Evolutionary conservation across 2,113 vertebrate genomes (phyloP).

Genomic region (Casuarius casuarius): DNA sequence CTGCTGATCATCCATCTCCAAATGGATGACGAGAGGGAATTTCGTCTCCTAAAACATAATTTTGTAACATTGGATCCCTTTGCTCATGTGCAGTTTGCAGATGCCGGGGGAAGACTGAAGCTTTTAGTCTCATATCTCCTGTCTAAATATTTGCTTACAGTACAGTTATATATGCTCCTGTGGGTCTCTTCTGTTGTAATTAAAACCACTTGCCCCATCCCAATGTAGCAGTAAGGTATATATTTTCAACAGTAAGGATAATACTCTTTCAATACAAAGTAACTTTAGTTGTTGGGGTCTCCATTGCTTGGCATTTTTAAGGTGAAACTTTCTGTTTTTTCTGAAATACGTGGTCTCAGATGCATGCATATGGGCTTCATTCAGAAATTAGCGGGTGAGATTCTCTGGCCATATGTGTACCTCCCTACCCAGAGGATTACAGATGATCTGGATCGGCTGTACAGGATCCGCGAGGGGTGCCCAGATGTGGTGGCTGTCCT

Average conservation of each 20-base stretch:
- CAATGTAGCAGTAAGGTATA: neutral
- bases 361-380: neutral
- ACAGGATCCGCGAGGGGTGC: neutral
- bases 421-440: fast-evolving
- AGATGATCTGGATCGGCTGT: no score
- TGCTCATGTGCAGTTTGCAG: fast-evolving
- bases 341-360: neutral
- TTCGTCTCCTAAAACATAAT: neutral
- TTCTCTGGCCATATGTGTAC: fast-evolving
- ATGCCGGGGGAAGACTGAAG: neutral
- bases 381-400: neutral
- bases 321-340: neutral
- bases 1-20: constrained; percentile 7
- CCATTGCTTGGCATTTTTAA: neutral
- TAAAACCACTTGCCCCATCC: neutral
- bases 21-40: constrained; percentile 1
- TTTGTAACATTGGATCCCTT: neutral
- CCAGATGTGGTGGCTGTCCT: neutral
- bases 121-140: neutral
- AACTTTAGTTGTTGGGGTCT: neutral
- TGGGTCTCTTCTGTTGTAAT: neutral
- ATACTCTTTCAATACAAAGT: neutral
- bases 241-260: neutral
- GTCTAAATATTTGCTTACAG: constrained; percentile 15
- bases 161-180: neutral